phyloP scores from a whole-genome alignment of 2,113 vertebrate genomes.

The Proterorhinus semilunaris region DNA sequence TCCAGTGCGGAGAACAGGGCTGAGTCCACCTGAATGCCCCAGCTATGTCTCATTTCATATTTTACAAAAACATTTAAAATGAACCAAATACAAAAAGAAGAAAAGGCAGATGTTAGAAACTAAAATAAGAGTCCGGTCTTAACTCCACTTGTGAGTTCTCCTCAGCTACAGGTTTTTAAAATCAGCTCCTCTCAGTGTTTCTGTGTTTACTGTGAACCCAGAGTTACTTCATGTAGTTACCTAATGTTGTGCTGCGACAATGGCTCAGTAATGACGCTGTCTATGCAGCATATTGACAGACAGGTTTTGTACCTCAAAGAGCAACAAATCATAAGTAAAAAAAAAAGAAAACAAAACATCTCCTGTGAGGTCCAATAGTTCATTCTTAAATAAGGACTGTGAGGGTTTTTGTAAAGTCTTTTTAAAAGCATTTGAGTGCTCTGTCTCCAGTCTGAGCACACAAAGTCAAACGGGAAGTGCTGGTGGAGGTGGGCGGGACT shows the following conservation, averaged over 20 bases:
- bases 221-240: conserved; percentile 17
- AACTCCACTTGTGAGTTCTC: conserved; percentile 51
- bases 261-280: conserved; percentile 38
- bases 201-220: conserved; percentile 23
- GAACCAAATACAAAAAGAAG: conserved; percentile 75
- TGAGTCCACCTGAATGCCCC: conserved; percentile 74
- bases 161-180: conserved; percentile 38
- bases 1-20: conserved; percentile 82
- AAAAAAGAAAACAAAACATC: conserved; percentile 6
- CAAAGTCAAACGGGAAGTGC: conserved; percentile 51
- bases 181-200: conserved; percentile 25
- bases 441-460: conserved; percentile 63
- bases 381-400: conserved; percentile 61
- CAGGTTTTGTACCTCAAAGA: conserved; percentile 35
- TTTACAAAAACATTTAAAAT: conserved; percentile 71
- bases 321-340: conserved; percentile 4
- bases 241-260: conserved; percentile 20
- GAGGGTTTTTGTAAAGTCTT: conserved; percentile 3
- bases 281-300: conserved; percentile 10
- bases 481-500: conserved; percentile 82
- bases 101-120: conserved; percentile 83
- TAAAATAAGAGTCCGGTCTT: conserved; percentile 75
- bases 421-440: not conserved
- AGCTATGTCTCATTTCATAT: conserved; percentile 39
- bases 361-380: conserved; percentile 36